Conservation (phyloP, 2,797 vertebrate species). For the Apogon talboti region DNA sequence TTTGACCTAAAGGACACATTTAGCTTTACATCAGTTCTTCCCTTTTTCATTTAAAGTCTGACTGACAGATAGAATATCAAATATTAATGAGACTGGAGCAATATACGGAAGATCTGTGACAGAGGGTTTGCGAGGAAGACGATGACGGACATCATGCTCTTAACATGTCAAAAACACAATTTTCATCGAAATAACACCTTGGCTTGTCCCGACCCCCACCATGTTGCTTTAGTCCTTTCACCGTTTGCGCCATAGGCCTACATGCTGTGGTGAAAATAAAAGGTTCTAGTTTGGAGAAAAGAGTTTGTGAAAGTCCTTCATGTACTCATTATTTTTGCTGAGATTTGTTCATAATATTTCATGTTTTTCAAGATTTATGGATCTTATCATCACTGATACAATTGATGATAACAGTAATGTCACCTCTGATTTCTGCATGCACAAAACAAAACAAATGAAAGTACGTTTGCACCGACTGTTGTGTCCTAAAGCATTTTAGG, state of each 20-base stretch:
- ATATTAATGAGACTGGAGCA: conserved; percentile 65
- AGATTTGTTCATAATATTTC: neutral
- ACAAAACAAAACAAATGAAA: neutral
- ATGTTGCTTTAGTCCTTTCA: neutral
- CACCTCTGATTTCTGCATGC: conserved; percentile 7
- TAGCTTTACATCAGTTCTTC: conserved; percentile 53
- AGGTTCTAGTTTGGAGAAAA: neutral
- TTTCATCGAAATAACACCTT: conserved; percentile 25
- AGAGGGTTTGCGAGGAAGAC: conserved; percentile 18
- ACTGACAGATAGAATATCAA: conserved; percentile 70
- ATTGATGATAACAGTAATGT: neutral
- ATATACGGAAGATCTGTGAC: conserved; percentile 10
- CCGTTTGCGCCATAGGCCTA: no score
- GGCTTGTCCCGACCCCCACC: neutral
- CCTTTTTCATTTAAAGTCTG: conserved; percentile 48
- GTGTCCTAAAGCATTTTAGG: neutral
- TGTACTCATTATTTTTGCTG: neutral
- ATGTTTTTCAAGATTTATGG: neutral
- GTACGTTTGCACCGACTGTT: neutral
- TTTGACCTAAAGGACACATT: conserved; percentile 63
- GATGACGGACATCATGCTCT: conserved; percentile 29
- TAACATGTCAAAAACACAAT: conserved; percentile 28
- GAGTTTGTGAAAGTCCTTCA: neutral
- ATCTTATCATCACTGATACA: neutral
- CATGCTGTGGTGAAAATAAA: neutral